Percentiles rank a stretch among this genome's conserved stretches.
Conservation (phyloP, 64 coral and sea anemone genomes). For the Dendrophyllia cribrosa region DNA sequence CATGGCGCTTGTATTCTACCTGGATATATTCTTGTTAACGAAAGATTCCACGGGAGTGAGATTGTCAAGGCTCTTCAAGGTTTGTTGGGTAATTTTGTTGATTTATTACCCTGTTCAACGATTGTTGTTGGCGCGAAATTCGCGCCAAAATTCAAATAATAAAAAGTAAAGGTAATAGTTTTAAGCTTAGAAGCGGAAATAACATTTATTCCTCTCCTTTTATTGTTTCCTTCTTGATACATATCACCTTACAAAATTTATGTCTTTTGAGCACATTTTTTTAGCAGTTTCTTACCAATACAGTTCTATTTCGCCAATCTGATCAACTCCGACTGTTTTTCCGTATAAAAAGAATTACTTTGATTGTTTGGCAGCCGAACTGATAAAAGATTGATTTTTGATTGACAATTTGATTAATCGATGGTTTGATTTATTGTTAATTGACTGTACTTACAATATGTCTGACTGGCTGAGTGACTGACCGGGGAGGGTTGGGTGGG, state of each 20-base stretch:
- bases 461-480: background rate
- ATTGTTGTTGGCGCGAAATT: background rate
- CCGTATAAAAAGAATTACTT: too few relatives aligned
- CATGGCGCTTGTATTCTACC: slow-evolving; percentile 80
- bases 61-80: slow-evolving; percentile 88
- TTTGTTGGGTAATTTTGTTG: slow-evolving; percentile 37
- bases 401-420: background rate
- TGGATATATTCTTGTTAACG: slow-evolving; percentile 88
- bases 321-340: too few relatives aligned
- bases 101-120: background rate
- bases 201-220: too few relatives aligned
- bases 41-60: slow-evolving; percentile 88
- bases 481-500: background rate
- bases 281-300: too few relatives aligned
- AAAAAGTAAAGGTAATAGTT: too few relatives aligned
- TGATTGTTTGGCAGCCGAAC: too few relatives aligned
- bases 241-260: too few relatives aligned
- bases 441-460: background rate
- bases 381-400: too few relatives aligned
- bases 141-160: slow-evolving; percentile 67
- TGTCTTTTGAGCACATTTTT: too few relatives aligned
- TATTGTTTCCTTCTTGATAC: too few relatives aligned
- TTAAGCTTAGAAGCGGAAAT: background rate
- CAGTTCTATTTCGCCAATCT: too few relatives aligned
- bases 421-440: background rate